A percentile compares a stretch with the other conserved stretches of the same genome.
Evolutionary conservation across 2,797 vertebrate species (phyloP).

Genomic region (Salmo trutta): DNA sequence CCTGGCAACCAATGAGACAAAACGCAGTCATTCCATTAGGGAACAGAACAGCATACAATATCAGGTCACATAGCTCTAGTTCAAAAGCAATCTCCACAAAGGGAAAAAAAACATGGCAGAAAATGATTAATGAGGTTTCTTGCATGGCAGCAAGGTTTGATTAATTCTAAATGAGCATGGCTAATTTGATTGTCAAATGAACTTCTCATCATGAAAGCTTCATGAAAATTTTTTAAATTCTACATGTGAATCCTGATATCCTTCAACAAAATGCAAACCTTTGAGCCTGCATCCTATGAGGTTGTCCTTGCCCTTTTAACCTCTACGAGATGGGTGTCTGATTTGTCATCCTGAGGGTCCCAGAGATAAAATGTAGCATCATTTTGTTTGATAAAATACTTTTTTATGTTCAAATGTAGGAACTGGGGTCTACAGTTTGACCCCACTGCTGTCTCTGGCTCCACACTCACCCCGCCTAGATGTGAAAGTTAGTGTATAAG

Average conservation of each 20-base stretch:
- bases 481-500: no score
- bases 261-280: neutral
- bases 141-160: neutral
- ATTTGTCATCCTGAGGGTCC: no score
- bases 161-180: neutral
- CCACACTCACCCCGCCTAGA: no score
- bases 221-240: neutral
- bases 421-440: no score
- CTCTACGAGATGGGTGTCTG: no score
- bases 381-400: no score
- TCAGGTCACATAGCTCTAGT: neutral
- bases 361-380: no score
- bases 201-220: neutral
- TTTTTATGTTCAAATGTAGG: no score
- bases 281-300: neutral
- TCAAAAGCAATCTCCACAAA: neutral
- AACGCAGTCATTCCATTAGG: neutral
- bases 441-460: no score
- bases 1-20: constrained; percentile 56
- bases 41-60: neutral
- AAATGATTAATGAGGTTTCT: neutral
- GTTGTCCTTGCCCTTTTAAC: neutral
- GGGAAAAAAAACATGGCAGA: neutral
- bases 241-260: neutral
- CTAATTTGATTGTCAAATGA: constrained; percentile 6